Evolutionary conservation across 2,888 invertebrate genomes (phyloP), one percentile per base, ranked within the genome.

Genomic region (Harpalus rufipes): DNA sequence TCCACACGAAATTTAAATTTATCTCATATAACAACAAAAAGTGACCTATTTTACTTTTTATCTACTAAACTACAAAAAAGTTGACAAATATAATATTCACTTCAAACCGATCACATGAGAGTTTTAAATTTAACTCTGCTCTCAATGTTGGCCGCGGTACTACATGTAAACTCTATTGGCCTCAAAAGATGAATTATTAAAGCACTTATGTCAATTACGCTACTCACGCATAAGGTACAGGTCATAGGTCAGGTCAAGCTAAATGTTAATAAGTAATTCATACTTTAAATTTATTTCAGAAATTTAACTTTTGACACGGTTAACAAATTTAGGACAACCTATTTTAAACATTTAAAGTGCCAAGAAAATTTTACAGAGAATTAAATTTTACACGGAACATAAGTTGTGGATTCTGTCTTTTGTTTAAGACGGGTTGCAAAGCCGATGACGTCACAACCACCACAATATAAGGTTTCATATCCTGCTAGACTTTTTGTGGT

Each of bases 361-460:
- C 72, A 74, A 41, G 8, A 74, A 74, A 74, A 74, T 74, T 74
- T 63, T 18, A 51, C 12, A 51, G 44, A 51, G 44, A 51, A 51
- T 51, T 51, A 1, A 51, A 12, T 51, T 51, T 51, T 51, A 5
- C 44, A 51, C 12, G 12, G 12, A 51, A 51, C 44, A 51, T 51
- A 32, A 32, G 44, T 12, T 51, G 44, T 51, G 5, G 8, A 51
- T 68, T 8, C 32, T 74, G 41, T 41, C 44, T 74, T 74, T 74
- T 44, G 41, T 44, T 41, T 41, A 41, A 10, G 44, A 58, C 82
- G 72, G 72, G 72, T 81, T 51, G 81, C 68, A 12, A 51, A 51
- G 10, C 32, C 12, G n/a, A 58, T 82, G 82, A 82, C 82, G 82
- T 82, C 82, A 82, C 56, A 72, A 68, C 82, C 82, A 56, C 72